Evolutionary conservation across 2,113 vertebrate genomes (phyloP), one percentile per base, ranked within the genome.

Genomic region (Lampris incognitus): DNA sequence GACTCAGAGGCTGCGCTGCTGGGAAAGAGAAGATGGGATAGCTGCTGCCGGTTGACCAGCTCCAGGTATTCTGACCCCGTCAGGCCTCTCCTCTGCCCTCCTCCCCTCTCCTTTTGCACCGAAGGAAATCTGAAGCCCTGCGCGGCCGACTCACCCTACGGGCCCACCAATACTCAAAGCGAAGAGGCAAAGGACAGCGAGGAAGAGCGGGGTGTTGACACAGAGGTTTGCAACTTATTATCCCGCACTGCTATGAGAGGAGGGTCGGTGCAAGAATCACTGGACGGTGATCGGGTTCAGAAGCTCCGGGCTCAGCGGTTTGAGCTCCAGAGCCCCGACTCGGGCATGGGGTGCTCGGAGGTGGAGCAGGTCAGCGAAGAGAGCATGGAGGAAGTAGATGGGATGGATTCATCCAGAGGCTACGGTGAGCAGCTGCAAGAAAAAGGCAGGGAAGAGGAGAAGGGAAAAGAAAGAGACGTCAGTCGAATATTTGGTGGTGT

Each of bases 21-120:
- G 0, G 69, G 76, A 63, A 52, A 42, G 49, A 70, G 76, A 1
- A 42, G 9, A 3, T 72, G 6, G 0, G 46, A 67, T 1, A 6
- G 6, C 3, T 50, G 4, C 42, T 2, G 9, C 4, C 56, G 73
- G 2, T 72, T 66, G 0, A 79, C 51, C 66, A 61, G 36, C 11
- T 88, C 90, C 55, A 59, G 66, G 67, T 94, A 92, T 83, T 84
- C 85, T 66, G 92, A 93, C 64, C 89, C 85, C 13, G 90, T n/a
- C 39, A 91, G 92, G 78, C 88, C 92, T 11, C 48, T 87, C 1
- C 4, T 77, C 24, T 80, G 66, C 4, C 24, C 69, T 57, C 46
- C 69, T 56, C 11, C 36, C 2, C 1, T 44, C 58, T 38, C 74
- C 58, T 1, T 38, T 13, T 69, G 68, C 24, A 58, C 74, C 1